phyloP scores from a whole-genome alignment of 2,113 vertebrate genomes.

The Spea bombifrons region DNA sequence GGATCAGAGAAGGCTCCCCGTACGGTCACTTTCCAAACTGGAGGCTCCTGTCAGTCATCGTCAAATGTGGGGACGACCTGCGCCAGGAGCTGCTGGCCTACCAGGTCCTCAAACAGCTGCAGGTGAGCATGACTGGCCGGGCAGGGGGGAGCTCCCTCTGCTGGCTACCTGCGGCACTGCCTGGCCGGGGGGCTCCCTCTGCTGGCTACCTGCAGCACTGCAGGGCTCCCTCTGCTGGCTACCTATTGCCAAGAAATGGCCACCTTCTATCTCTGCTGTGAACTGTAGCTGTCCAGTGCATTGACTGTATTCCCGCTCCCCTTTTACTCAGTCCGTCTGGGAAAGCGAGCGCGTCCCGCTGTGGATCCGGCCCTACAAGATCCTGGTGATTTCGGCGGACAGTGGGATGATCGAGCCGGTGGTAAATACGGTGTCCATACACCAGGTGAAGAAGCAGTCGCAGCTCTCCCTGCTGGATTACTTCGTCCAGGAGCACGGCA shows the following conservation, averaged over 20 bases:
- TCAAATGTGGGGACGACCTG: conserved; percentile 93
- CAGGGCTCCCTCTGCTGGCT: not conserved
- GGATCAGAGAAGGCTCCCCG: conserved; percentile 89
- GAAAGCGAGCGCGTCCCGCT: conserved; percentile 88
- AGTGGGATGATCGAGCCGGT: conserved; percentile 97
- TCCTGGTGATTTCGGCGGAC: conserved; percentile 90
- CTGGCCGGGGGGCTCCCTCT: not conserved
- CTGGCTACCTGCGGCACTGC: not conserved
- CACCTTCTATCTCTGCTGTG: not conserved
- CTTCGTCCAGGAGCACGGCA: conserved; percentile 89
- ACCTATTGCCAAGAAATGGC: not conserved
- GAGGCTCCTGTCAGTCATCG: conserved; percentile 91
- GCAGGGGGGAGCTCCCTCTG: not conserved
- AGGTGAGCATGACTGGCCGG: conserved; percentile 58
- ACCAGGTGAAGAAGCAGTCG: conserved; percentile 95
- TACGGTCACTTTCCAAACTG: conserved; percentile 90
- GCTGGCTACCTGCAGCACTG: not conserved
- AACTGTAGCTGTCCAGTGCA: not conserved
- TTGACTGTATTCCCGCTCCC: not conserved
- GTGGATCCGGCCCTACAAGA: conserved; percentile 95
- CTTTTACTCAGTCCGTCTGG: conserved; percentile 78
- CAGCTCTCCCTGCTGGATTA: conserved; percentile 88
- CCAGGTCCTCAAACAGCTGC: conserved; percentile 90
- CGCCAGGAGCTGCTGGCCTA: conserved; percentile 90
- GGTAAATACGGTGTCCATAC: conserved; percentile 90